Evolutionary conservation across 2,797 vertebrate genomes (phyloP).

Genomic region (Coranthus polyacanthus): DNA sequence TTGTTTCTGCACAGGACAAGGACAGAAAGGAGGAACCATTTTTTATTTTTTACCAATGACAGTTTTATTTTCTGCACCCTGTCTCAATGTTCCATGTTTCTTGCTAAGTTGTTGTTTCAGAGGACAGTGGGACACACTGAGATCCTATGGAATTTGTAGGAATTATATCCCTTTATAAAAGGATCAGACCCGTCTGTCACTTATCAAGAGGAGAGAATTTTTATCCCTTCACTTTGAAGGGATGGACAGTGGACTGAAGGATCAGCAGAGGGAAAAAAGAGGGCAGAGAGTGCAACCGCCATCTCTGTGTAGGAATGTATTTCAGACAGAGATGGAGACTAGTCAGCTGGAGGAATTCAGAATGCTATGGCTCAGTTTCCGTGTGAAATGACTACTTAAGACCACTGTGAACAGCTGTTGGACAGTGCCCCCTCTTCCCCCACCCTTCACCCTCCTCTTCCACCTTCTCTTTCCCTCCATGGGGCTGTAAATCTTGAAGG

Average conservation of each 20-base stretch:
- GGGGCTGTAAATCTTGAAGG: conserved; percentile 84
- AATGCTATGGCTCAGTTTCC: conserved; percentile 80
- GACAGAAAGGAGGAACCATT: conserved; percentile 39
- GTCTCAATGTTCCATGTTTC: no score
- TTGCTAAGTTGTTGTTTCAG: conserved; percentile 34
- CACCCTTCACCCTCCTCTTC: conserved; percentile 21
- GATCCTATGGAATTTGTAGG: conserved; percentile 18
- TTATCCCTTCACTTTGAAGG: conserved; percentile 8
- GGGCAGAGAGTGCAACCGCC: conserved; percentile 58
- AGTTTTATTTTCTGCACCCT: conserved; percentile 55
- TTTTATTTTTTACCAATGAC: conserved; percentile 45
- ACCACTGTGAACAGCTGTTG: conserved; percentile 87
- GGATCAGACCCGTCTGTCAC: conserved; percentile 13
- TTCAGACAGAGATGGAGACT: conserved; percentile 70
- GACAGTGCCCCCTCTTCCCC: conserved; percentile 74
- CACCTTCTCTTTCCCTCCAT: conserved; percentile 54
- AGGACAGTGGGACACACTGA: conserved; percentile 6
- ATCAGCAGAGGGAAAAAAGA: conserved; percentile 32
- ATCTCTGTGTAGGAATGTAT: conserved; percentile 70
- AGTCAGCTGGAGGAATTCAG: conserved; percentile 83
- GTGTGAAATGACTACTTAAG: conserved; percentile 88
- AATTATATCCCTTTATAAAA: conserved; percentile 8
- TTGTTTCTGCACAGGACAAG: conserved; percentile 52
- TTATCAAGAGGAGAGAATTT: conserved; percentile 18
- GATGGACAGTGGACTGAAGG: conserved; percentile 19